phyloP scores from a whole-genome alignment of 1,140 invertebrate genomes.

The Cydia strobilella region DNA sequence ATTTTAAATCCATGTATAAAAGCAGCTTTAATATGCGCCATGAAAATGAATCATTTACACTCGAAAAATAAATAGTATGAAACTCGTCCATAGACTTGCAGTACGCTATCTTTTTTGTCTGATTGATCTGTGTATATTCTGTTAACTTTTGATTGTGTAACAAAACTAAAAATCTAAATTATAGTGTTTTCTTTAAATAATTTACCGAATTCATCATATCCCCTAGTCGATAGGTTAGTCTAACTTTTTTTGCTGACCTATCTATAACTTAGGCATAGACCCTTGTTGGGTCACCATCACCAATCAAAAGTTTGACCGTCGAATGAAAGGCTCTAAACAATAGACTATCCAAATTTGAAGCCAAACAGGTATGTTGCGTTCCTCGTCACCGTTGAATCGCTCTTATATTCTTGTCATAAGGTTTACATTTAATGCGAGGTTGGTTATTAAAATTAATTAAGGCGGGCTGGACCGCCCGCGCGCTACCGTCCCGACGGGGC shows the following conservation, averaged over 20 bases:
- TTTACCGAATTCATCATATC: too few relatives aligned
- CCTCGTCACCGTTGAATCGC: background rate
- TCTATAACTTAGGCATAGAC: background rate
- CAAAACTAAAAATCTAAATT: too few relatives aligned
- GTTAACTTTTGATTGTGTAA: too few relatives aligned
- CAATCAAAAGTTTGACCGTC: conserved; percentile 10
- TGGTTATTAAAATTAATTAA: conserved; percentile 7
- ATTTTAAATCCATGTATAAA: too few relatives aligned
- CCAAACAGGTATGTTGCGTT: background rate
- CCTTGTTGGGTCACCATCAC: background rate
- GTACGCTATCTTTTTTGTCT: too few relatives aligned
- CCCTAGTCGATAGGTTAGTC: background rate
- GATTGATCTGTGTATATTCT: too few relatives aligned
- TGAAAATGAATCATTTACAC: too few relatives aligned
- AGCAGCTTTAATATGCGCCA: too few relatives aligned
- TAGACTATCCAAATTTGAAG: conserved; percentile 14
- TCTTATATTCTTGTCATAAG: background rate
- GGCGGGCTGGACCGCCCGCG: conserved; percentile 1
- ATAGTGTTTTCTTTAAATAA: too few relatives aligned
- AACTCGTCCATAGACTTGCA: too few relatives aligned
- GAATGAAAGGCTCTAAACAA: conserved; percentile 1
- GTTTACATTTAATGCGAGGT: background rate
- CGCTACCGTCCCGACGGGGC: conserved; percentile 14
- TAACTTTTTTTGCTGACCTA: background rate
- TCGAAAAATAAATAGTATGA: too few relatives aligned